Evolutionary conservation across 2,888 invertebrate species (phyloP).

Genomic region (Caenorhabditis sp.): DNA sequence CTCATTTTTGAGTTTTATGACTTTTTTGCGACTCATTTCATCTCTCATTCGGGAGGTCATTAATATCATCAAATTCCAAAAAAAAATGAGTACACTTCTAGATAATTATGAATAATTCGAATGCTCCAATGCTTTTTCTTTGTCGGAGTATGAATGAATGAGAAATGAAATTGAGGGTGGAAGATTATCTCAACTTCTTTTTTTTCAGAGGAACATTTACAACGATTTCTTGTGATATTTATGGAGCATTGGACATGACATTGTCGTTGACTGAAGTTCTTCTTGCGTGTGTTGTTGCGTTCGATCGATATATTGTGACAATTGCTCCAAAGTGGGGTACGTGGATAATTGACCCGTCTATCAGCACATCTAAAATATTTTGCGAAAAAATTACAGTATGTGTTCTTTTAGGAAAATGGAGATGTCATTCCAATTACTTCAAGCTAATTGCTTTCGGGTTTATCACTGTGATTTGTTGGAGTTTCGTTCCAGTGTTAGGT

Average conservation of each 20-base stretch:
- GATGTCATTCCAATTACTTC: conserved; percentile 49
- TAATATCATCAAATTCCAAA: background rate
- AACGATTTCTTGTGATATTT: conserved; percentile 38
- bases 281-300: conserved; percentile 52
- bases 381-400: too few species aligned
- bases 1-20: background rate
- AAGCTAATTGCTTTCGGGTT: conserved; percentile 42
- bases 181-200: too few species aligned
- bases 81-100: background rate
- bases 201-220: conserved; percentile 48
- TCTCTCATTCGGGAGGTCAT: background rate
- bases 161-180: too few species aligned
- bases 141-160: background rate
- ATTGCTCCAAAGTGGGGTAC: conserved; percentile 57
- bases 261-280: conserved; percentile 49
- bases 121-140: background rate
- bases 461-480: conserved; percentile 40
- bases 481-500: conserved; percentile 46
- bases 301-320: conserved; percentile 60
- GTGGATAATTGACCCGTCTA: too few species aligned
- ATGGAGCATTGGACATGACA: conserved; percentile 53
- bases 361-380: too few species aligned
- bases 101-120: background rate
- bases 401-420: conserved; percentile 46
- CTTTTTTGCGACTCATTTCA: background rate